phyloP scores from a whole-genome alignment of 1,140 invertebrate species.

The Aphelinus certus region DNA sequence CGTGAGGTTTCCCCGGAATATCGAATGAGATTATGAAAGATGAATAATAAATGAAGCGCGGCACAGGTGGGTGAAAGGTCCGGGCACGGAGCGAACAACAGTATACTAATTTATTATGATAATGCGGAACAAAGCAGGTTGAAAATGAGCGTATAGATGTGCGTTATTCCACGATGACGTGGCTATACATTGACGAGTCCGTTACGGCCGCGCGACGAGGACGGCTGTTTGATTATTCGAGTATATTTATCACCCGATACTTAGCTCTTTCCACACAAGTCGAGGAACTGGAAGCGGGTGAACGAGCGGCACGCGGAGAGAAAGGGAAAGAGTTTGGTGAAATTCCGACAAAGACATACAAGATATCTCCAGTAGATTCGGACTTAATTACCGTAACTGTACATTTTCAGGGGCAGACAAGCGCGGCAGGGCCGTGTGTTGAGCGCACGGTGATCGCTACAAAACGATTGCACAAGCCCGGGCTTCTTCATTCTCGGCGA shows the following conservation, averaged over 20 bases:
- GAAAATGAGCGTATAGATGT: no score
- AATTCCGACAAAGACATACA: constrained; percentile 23
- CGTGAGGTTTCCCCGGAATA: no score
- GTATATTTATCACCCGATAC: constrained; percentile 14
- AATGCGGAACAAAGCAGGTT: no score
- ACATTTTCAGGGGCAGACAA: constrained; percentile 2
- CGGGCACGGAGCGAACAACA: no score
- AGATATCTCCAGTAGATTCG: constrained; percentile 5
- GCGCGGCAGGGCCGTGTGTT: neutral
- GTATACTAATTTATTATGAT: no score
- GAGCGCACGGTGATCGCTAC: constrained; percentile 6
- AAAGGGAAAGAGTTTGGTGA: neutral
- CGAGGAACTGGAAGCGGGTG: neutral
- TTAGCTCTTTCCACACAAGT: neutral
- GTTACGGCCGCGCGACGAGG: neutral
- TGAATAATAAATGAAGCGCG: no score
- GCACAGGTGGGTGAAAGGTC: no score
- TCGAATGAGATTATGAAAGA: no score
- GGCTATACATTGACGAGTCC: neutral
- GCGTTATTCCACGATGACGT: neutral
- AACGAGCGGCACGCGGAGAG: neutral
- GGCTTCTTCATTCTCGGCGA: neutral
- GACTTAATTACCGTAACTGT: constrained; percentile 32
- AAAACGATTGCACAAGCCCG: constrained; percentile 4
- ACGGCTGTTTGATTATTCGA: neutral